Base-by-base conservation (phyloP, 2,113 vertebrate species). In the Hydrolagus affinis region DNA sequence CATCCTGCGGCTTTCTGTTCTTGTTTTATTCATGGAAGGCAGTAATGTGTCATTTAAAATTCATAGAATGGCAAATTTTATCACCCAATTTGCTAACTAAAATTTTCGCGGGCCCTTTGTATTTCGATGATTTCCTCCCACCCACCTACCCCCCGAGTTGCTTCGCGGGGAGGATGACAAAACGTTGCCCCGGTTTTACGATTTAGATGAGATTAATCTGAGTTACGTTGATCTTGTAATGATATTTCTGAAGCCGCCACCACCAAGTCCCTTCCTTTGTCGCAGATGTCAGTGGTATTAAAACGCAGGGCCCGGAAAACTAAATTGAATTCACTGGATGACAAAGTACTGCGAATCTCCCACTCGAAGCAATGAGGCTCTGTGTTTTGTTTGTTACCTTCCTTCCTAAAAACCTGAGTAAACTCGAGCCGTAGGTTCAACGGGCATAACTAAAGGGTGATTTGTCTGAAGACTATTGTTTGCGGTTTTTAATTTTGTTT, bases 31-130 rank as follows among this genome's bases (percentile, higher is more conserved):
- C 78, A 68, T 83, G 62, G 77, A 4, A 66, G 66, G 62, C 66
- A 32, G 78, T 83, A 83, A 83, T 83, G 62, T 83, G 78, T 83
- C 78, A 64, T 83, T 83, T 83, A 83, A 83, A 83, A 83, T 83
- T 83, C 78, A 83, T 83, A 83, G 78, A 83, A 83, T 30, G 23
- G 62, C 78, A 32, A 83, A 66, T 83, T 83, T 83, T 83, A 83
- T 83, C 66, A 32, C 78, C 59, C 78, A 83, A 83, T 83, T 83
- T 83, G 62, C 78, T 68, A 83, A 83, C 62, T n/a, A 83, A 83
- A 66, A 15, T 83, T 66, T 62, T 64, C 30, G 23, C 30, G 78
- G 59, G 60, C 10, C 62, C 28, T 66, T 83, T 83, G 32, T 62
- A 30, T 83, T 64, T 28, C 25, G 3, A 83, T 83, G 62, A 83